Conservation (phyloP, 2,888 invertebrate species). For the Mythimna lalbum region DNA sequence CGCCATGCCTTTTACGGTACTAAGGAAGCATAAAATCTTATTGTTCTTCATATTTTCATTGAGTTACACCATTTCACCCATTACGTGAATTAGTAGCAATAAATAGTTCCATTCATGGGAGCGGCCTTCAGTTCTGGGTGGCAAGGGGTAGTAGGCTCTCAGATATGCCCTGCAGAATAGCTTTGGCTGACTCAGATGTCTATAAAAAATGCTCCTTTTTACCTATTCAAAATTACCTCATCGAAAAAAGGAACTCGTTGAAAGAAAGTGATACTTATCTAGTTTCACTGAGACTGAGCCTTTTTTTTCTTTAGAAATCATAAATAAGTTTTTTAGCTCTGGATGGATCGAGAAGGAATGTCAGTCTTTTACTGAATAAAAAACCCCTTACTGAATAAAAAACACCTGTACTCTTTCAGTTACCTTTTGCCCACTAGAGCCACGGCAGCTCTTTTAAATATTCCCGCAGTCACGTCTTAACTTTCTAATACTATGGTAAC, state of each 20-base stretch:
- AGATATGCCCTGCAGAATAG: not conserved
- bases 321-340: no score
- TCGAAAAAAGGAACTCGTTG: not conserved
- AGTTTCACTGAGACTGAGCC: not conserved
- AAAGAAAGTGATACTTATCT: not conserved
- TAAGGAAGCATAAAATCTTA: constrained; percentile 63
- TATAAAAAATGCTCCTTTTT: not conserved
- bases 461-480: no score
- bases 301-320: no score
- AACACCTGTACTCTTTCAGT: no score
- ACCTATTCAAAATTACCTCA: no score
- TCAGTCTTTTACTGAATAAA: no score
- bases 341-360: no score
- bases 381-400: no score
- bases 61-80: constrained; percentile 70
- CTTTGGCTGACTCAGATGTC: not conserved
- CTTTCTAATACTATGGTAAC: not conserved
- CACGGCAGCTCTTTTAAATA: no score
- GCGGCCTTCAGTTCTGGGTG: constrained; percentile 31
- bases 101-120: constrained; percentile 78
- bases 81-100: constrained; percentile 80
- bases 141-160: not conserved
- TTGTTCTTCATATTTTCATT: constrained; percentile 80
- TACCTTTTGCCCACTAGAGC: no score
- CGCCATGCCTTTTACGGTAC: constrained; percentile 72